phyloP scores from a whole-genome alignment of 1,140 invertebrate genomes.

The Drosophila elegans region DNA sequence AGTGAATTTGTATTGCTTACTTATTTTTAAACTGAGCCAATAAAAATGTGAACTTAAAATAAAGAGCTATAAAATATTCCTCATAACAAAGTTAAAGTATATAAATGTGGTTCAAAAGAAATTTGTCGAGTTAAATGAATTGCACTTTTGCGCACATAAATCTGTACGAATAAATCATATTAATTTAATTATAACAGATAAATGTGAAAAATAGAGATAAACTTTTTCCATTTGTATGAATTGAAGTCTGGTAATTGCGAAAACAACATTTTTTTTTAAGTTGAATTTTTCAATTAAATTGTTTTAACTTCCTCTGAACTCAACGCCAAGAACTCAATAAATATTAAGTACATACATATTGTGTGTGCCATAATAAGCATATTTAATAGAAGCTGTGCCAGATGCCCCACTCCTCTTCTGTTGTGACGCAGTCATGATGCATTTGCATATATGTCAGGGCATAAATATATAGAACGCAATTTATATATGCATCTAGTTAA shows the following conservation, averaged over 20 bases:
- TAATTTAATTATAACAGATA: constrained; percentile 4
- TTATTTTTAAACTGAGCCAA: neutral
- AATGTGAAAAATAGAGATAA: neutral
- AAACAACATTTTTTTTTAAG: neutral
- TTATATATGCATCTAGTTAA: constrained; percentile 78
- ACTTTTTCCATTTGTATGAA: neutral
- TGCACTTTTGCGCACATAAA: neutral
- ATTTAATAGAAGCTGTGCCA: constrained; percentile 58
- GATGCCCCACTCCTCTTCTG: neutral
- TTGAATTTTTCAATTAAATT: constrained; percentile 14
- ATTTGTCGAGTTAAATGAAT: neutral
- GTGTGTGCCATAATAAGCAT: constrained; percentile 50
- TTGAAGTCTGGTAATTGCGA: neutral
- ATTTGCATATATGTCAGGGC: constrained; percentile 68
- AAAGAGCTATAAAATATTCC: no score
- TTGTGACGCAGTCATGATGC: constrained; percentile 27
- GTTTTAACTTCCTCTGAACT: neutral
- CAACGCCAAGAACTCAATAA: constrained; percentile 9
- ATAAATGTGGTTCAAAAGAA: neutral
- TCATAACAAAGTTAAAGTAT: neutral
- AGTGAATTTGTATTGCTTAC: no score
- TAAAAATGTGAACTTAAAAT: neutral
- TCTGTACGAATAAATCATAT: neutral
- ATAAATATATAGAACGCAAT: constrained; percentile 79
- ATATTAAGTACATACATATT: constrained; percentile 11